Base-by-base conservation (phyloP, 2,113 vertebrate species). In the Megaceryle torquata region DNA sequence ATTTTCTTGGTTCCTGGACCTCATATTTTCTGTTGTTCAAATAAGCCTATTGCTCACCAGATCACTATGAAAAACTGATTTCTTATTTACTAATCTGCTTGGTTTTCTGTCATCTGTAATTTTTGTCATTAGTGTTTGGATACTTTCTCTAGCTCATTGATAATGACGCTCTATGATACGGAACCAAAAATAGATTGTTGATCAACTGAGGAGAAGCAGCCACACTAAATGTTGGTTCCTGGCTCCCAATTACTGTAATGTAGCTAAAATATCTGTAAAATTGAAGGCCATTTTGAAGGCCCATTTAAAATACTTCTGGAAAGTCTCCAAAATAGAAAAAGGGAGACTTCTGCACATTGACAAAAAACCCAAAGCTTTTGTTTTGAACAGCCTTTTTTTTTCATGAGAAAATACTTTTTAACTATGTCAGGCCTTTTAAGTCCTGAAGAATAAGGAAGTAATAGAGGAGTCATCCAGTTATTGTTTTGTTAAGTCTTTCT, bases 1-100 rank as follows among this genome's bases (percentile, higher is more conserved):
- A 74, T 95, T 95, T 95, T 94, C 82, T 81, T 82, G 15, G 11
- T 89, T 94, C 78, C 84, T 87, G 54, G 88, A 93, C 75, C 54
- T 96, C 59, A 22, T 61, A 87, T 85, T 82, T 95, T 91, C 80
- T 79, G 53, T 57, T 15, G 1, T 79, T 91, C 29, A 68, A 57
- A 91, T 29, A 35, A 82, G 39, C 64, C 35, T 0, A 0, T 41
- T 79, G 48, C 50, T 85, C 37, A 12, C n/a, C 63, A 72, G 48
- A 74, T 80, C 54, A 26, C 35, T 72, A 33, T n/a, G 28, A 87
- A 76, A 21, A 89, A 74, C 18, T 41, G 59, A 77, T 89, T 89
- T 72, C 59, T 91, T 82, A 69, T 88, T 95, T 94, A 88, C n/a
- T 82, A 65, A 76, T 78, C 75, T 63, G 25, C 59, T 43, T 3